A percentile compares a stretch with the other conserved stretches of the same genome.
These are phyloP conservation scores for Machimus rusticus DNA, from an alignment of 2,888 invertebrate genomes.

Conservation along the genomic window DNA sequence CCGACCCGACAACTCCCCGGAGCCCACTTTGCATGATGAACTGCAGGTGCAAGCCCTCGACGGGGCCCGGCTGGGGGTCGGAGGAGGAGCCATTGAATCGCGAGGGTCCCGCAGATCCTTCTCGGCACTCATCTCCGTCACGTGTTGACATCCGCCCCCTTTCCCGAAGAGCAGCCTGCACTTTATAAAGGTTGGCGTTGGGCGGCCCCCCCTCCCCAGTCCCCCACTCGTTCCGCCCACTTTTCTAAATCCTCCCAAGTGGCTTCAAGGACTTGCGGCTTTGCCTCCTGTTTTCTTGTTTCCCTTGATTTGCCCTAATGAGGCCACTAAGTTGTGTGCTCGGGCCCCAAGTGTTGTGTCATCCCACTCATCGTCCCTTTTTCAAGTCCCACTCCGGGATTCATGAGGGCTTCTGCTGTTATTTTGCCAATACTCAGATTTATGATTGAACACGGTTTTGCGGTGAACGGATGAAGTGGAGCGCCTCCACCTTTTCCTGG, in stretches of 20 bases:
- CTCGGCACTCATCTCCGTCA: conserved; percentile 10
- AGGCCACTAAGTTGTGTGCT: conserved; percentile 32
- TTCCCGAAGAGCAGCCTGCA: background rate
- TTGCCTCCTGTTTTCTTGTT: conserved; percentile 1
- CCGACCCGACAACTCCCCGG: background rate
- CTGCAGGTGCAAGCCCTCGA: conserved; percentile 12
- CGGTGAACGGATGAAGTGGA: background rate
- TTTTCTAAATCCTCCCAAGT: conserved; percentile 16
- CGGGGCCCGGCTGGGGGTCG: background rate
- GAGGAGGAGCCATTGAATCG: background rate
- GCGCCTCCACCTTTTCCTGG: background rate
- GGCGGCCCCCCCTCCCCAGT: background rate
- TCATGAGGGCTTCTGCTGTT: background rate
- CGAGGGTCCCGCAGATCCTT: background rate
- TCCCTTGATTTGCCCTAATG: conserved; percentile 25
- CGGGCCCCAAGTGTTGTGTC: conserved; percentile 5
- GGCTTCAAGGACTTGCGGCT: conserved; percentile 15
- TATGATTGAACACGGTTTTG: conserved; percentile 24
- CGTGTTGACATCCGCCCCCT: conserved; percentile 2
- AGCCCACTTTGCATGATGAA: conserved; percentile 1
- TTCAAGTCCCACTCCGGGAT: background rate
- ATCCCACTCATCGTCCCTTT: background rate
- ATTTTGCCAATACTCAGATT: conserved; percentile 23
- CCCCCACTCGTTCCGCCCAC: background rate
- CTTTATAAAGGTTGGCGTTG: background rate